Percentiles rank a stretch among this genome's conserved stretches.
Evolutionary conservation across 1,140 invertebrate species (phyloP).

Genomic region (Drosophila seguyi): DNA sequence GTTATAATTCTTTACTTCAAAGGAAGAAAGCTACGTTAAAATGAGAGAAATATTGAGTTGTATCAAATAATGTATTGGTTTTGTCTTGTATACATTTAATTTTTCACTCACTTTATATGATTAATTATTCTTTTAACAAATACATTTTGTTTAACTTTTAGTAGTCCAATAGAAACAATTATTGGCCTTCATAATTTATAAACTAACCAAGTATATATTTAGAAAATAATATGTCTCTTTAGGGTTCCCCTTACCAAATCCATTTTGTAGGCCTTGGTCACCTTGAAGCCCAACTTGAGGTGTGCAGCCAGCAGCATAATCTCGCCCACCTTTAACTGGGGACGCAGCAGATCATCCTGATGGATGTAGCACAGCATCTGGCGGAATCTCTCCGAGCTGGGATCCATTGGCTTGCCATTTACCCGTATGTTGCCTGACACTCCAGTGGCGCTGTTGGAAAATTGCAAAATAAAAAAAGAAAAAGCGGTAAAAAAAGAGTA

Average conservation of each 20-base stretch:
- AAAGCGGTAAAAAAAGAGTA: neutral
- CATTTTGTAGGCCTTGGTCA: constrained; percentile 85
- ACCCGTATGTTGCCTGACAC: constrained; percentile 90
- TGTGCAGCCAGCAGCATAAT: constrained; percentile 93
- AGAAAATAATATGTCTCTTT: too few relatives aligned
- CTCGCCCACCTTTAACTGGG: constrained; percentile 92
- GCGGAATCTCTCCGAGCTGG: constrained; percentile 89
- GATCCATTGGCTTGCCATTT: constrained; percentile 91
- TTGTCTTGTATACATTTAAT: too few relatives aligned
- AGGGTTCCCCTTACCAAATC: constrained; percentile 57
- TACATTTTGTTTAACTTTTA: too few relatives aligned
- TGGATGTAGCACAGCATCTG: constrained; percentile 96
- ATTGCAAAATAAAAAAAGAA: neutral
- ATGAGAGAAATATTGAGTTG: too few relatives aligned
- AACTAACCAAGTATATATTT: too few relatives aligned
- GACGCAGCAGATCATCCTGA: constrained; percentile 94
- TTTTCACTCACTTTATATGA: too few relatives aligned
- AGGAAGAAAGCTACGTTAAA: too few relatives aligned
- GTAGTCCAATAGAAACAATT: too few relatives aligned
- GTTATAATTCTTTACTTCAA: too few relatives aligned
- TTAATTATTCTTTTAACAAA: too few relatives aligned
- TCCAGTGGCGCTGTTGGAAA: constrained; percentile 86
- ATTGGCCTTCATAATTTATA: too few relatives aligned
- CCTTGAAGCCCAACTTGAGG: constrained; percentile 91
- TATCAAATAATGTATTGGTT: too few relatives aligned